Conservation (phyloP, 2,888 invertebrate species). For the Molorchus minor region DNA sequence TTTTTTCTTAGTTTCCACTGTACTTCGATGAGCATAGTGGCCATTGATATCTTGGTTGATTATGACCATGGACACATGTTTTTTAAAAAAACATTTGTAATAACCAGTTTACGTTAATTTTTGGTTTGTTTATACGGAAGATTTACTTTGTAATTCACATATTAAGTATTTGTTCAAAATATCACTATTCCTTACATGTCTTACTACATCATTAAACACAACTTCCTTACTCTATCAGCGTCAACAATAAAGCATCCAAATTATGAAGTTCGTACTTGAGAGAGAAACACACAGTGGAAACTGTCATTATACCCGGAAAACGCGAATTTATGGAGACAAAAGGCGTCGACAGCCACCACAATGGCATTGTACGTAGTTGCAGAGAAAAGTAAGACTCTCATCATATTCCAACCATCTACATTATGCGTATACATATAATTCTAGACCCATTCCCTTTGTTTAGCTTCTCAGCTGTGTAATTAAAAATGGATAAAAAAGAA, state of each 20-base stretch:
- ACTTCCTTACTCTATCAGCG: background rate
- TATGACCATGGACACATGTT: no score
- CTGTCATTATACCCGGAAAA: constrained; percentile 14
- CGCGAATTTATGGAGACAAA: constrained; percentile 13
- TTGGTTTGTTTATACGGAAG: no score
- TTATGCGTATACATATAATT: background rate
- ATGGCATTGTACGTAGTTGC: constrained; percentile 9
- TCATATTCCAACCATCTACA: constrained; percentile 1
- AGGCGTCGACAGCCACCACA: constrained; percentile 4
- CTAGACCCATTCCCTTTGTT: background rate
- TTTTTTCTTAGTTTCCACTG: no score
- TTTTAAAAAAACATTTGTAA: no score
- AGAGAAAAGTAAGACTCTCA: constrained; percentile 8
- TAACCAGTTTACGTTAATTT: no score
- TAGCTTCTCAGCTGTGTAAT: background rate
- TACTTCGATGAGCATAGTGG: no score
- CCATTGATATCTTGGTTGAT: no score
- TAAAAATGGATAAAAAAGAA: no score
- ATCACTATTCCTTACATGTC: no score
- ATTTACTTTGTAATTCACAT: no score
- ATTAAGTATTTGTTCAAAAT: no score
- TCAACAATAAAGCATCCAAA: constrained; percentile 5
- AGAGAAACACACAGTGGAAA: constrained; percentile 11
- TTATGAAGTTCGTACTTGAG: constrained; percentile 3
- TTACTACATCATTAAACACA: no score